Base-by-base conservation (phyloP, 2,888 invertebrate species). In the Rhagium mordax region DNA sequence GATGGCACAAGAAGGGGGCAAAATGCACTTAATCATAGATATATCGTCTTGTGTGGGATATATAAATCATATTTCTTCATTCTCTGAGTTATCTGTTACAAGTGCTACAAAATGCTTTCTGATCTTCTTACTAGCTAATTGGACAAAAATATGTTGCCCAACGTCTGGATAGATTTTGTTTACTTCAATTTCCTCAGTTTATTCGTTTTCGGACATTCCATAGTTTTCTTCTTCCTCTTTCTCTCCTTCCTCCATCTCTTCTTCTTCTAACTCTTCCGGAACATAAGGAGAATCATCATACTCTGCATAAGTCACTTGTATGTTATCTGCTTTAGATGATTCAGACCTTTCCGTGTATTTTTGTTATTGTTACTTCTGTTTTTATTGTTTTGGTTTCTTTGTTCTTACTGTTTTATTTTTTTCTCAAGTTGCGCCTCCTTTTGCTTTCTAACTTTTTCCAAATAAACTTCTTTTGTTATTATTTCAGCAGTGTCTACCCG, bases 401-500 rank as follows among this genome's bases (percentile, higher is more conserved):
- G 33, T 60, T 27, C 33, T 10, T 29, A 60, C 15, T n/a, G 15
- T 60, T 10, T 60, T 27, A 15, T 7, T 48, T 48, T 48, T 10
- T 48, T 48, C n/a, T 29, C 8, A 29, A 48, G 48, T 48, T 48
- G 48, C 18, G n/a, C n/a, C n/a, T 60, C 60, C 18, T 60, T 60
- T 10, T 60, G 60, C 60, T 60, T 60, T 60, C n/a, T 60, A 41
- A 60, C 29, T 27, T 60, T 60, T 33, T 60, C 60, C 41, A 41
- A 33, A 60, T 60, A 60, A 60, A 33, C 60, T 60, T 60, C n/a
- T n/a, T n/a, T n/a, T n/a, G n/a, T 60, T 33, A 60, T 33, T 60
- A 60, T 60, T 60, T 60, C 60, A 60, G 60, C 60, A 33, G 60
- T 60, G 33, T 60, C 60, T n/a, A n/a, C n/a, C n/a, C n/a, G n/a